phyloP scores from a whole-genome alignment of 92 coral and sea anemone species.

The Zoanthus sociatus region DNA sequence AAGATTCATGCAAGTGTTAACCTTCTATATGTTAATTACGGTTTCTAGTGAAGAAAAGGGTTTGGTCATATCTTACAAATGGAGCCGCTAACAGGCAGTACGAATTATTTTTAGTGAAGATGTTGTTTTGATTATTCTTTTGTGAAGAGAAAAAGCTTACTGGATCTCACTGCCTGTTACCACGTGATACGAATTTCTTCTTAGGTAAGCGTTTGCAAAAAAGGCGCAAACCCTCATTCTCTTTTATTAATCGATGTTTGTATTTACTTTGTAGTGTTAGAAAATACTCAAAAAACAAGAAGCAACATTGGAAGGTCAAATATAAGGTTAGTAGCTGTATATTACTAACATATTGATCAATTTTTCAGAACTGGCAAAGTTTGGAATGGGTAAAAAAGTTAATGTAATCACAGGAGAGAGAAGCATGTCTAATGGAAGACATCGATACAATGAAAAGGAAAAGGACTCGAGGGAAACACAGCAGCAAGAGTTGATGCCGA shows the following conservation, averaged over 20 bases:
- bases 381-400: constrained; percentile 31
- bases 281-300: constrained; percentile 38
- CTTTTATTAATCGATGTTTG: constrained; percentile 11
- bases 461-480: constrained; percentile 22
- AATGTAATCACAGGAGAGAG: constrained; percentile 41
- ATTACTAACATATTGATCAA: constrained; percentile 17
- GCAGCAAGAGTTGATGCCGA: constrained; percentile 39
- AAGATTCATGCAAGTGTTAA: too few relatives aligned
- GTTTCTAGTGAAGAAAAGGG: too few relatives aligned
- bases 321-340: constrained; percentile 20
- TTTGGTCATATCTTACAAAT: too few relatives aligned
- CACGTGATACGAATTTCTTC: background rate
- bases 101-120: too few relatives aligned
- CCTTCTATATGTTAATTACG: too few relatives aligned
- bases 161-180: background rate
- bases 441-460: constrained; percentile 7
- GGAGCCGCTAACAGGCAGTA: too few relatives aligned
- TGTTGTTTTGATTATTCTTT: too few relatives aligned
- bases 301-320: constrained; percentile 36
- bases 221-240: background rate
- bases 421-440: constrained; percentile 10
- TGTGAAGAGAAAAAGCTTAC: background rate
- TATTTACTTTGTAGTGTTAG: constrained; percentile 40
- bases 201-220: too few relatives aligned
- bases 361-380: constrained; percentile 40